Conservation (phyloP, 2,888 invertebrate genomes). For the Timandra comae region DNA sequence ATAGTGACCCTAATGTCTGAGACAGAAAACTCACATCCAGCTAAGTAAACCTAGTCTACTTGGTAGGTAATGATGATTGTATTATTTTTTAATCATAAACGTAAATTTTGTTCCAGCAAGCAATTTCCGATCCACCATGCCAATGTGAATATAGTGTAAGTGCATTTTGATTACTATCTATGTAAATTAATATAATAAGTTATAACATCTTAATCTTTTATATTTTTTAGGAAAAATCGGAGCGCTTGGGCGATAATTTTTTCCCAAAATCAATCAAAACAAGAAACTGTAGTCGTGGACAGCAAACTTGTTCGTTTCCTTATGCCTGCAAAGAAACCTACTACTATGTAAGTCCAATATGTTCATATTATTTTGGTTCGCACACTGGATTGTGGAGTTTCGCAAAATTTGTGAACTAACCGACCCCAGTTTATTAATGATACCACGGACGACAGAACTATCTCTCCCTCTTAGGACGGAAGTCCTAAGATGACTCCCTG, state of each 20-base stretch:
- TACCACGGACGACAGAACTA: too few species aligned
- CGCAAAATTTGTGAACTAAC: too few species aligned
- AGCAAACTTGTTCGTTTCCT: slow-evolving; percentile 33
- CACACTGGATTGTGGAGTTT: too few species aligned
- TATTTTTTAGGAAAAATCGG: slow-evolving; percentile 33
- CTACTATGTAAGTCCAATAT: slow-evolving; percentile 43
- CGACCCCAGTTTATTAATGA: too few species aligned
- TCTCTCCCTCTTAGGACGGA: too few species aligned
- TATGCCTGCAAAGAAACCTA: slow-evolving; percentile 44
- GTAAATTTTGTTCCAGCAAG: slow-evolving; percentile 43
- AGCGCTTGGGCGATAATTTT: slow-evolving; percentile 37
- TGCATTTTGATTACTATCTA: slow-evolving; percentile 1
- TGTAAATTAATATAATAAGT: not conserved
- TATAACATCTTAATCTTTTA: not conserved
- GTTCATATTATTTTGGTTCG: too few species aligned
- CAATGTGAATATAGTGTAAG: slow-evolving; percentile 40
- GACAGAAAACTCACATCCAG: too few species aligned
- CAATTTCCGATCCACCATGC: slow-evolving; percentile 41
- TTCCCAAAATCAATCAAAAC: slow-evolving; percentile 43
- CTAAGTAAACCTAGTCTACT: too few species aligned
- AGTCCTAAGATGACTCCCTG: too few species aligned
- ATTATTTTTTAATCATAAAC: too few species aligned
- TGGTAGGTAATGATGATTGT: too few species aligned
- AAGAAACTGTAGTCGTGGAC: slow-evolving; percentile 37
- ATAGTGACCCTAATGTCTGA: too few species aligned